Conservation (phyloP, 2,888 invertebrate species). For the Scaptomyza reducta region DNA sequence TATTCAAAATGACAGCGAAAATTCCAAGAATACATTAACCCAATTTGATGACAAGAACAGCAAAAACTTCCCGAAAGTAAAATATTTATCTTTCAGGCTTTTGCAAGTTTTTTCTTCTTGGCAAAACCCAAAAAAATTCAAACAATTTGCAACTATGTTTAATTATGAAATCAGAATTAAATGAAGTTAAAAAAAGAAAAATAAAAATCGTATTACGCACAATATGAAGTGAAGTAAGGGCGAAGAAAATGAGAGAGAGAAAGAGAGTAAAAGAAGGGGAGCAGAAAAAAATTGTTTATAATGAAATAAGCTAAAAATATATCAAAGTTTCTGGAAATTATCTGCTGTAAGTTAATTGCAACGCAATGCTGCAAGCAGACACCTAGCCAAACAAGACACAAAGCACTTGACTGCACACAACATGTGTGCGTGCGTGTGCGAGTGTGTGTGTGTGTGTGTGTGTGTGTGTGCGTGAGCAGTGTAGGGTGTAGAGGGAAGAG, state of each 20-base stretch:
- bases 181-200: not conserved
- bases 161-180: not conserved
- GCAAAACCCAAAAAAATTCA: constrained; percentile 18
- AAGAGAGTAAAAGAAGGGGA: not conserved
- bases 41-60: constrained; percentile 3
- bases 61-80: not conserved
- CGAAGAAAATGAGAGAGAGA: not conserved
- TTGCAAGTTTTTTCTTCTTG: not conserved
- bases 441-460: too few relatives aligned
- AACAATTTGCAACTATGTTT: constrained; percentile 25
- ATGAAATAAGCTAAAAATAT: not conserved
- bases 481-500: too few relatives aligned
- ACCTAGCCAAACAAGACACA: not conserved
- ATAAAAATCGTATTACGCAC: too few relatives aligned
- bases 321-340: too few relatives aligned
- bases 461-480: too few relatives aligned
- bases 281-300: not conserved
- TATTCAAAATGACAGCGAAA: not conserved
- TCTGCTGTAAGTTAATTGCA: constrained; percentile 16
- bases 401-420: constrained; percentile 17
- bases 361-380: constrained; percentile 1
- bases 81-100: not conserved
- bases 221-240: constrained; percentile 5
- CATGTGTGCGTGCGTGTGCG: too few relatives aligned
- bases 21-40: constrained; percentile 15